Evolutionary conservation across 1,140 invertebrate genomes (phyloP).

Genomic region (Tetraneura akinire): DNA sequence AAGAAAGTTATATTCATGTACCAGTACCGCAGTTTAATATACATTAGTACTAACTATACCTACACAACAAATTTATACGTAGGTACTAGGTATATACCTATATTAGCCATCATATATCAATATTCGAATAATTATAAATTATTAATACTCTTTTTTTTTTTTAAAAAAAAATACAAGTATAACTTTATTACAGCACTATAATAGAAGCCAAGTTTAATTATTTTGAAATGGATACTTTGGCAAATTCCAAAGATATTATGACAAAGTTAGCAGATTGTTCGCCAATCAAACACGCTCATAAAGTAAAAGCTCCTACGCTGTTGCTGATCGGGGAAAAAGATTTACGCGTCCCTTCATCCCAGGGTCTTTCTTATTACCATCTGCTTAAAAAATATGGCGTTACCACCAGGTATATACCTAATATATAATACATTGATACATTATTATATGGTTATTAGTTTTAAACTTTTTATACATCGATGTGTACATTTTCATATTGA

Average conservation of each 20-base stretch:
- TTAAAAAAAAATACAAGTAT: background rate
- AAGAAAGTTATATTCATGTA: background rate
- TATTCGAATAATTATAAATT: too few relatives aligned
- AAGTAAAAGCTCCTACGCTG: constrained; percentile 78
- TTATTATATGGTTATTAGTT: too few relatives aligned
- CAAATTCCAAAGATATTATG: constrained; percentile 54
- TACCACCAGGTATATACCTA: constrained; percentile 62
- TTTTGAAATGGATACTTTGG: constrained; percentile 55
- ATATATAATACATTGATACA: background rate
- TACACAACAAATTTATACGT: too few relatives aligned
- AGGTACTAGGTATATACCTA: too few relatives aligned
- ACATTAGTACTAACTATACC: too few relatives aligned
- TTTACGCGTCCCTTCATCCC: constrained; percentile 74
- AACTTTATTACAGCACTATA: constrained; percentile 56
- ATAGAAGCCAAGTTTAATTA: constrained; percentile 63
- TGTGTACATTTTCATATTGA: constrained; percentile 46
- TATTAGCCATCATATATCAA: background rate
- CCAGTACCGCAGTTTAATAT: too few relatives aligned
- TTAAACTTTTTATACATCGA: background rate
- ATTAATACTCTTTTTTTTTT: too few relatives aligned
- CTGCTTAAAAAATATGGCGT: constrained; percentile 68
- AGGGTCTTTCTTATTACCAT: constrained; percentile 72
- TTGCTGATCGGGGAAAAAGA: constrained; percentile 82
- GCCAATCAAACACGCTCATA: constrained; percentile 67
- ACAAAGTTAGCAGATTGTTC: constrained; percentile 69